phyloP scores from a whole-genome alignment of 2,888 invertebrate species.

The Chironomus riparius region DNA sequence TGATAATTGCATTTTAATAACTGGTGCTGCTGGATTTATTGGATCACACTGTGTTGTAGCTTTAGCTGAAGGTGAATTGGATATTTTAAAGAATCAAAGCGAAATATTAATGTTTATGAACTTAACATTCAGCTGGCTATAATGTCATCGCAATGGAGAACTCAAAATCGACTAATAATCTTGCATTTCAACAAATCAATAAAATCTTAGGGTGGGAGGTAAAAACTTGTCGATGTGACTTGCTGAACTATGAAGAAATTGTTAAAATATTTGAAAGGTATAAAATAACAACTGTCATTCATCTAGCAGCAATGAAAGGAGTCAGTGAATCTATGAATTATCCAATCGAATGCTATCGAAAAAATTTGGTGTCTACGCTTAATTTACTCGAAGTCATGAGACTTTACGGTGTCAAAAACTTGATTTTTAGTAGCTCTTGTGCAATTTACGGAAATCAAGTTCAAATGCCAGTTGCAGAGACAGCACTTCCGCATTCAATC shows the following conservation, averaged over 20 bases:
- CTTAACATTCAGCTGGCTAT: slow-evolving; percentile 53
- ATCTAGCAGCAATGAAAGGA: neutral
- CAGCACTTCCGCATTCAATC: neutral
- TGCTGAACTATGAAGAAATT: neutral
- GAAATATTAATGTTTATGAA: neutral
- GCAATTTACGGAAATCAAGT: neutral
- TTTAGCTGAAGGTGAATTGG: slow-evolving; percentile 45
- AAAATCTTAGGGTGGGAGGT: neutral
- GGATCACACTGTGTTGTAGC: slow-evolving; percentile 92
- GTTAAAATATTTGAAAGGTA: neutral
- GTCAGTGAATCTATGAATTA: neutral
- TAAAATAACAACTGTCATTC: neutral
- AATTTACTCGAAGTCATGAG: neutral
- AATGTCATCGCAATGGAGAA: slow-evolving; percentile 85
- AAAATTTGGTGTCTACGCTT: neutral
- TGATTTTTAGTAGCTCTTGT: neutral
- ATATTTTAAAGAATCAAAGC: neutral
- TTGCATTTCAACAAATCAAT: neutral
- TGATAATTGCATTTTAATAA: slow-evolving; percentile 59
- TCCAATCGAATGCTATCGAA: neutral
- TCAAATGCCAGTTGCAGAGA: neutral
- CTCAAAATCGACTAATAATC: slow-evolving; percentile 35
- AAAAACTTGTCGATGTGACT: neutral
- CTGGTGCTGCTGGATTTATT: slow-evolving; percentile 97
- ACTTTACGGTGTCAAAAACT: neutral